A percentile compares a stretch with the other conserved stretches of the same genome.
These are phyloP conservation scores for Hemitrygon akajei DNA, from an alignment of 2,797 vertebrate species.

Conservation along the genomic window DNA sequence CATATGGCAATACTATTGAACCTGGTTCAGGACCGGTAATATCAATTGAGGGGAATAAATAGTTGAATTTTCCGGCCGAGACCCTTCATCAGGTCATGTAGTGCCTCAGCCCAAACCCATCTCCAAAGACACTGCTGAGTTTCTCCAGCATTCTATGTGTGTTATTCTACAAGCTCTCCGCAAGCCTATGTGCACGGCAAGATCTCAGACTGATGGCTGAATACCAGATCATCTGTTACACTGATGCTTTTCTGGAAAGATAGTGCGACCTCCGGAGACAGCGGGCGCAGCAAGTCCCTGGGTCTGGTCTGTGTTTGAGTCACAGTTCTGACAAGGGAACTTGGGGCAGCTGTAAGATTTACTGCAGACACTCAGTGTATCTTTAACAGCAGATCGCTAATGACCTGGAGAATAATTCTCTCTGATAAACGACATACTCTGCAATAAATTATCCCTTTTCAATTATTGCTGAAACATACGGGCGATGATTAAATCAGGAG, in stretches of 20 bases:
- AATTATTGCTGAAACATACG: neutral
- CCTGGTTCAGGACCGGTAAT: too few species aligned
- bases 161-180: too few species aligned
- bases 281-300: neutral
- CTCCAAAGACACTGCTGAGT: too few species aligned
- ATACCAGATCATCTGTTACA: too few species aligned
- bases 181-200: too few species aligned
- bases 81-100: too few species aligned
- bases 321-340: neutral
- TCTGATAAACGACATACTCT: neutral
- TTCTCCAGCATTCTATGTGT: too few species aligned
- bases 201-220: too few species aligned
- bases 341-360: neutral
- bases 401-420: neutral
- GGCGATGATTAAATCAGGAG: constrained; percentile 18
- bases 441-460: neutral
- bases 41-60: too few species aligned
- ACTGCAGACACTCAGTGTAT: neutral
- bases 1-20: too few species aligned
- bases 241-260: neutral
- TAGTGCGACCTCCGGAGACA: neutral
- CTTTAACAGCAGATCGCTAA: neutral
- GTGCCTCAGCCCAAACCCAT: too few species aligned
- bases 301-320: neutral
- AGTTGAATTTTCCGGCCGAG: too few species aligned